Evolutionary conservation across 92 coral and sea anemone species (phyloP).

Genomic region (Parazoanthus darwini): DNA sequence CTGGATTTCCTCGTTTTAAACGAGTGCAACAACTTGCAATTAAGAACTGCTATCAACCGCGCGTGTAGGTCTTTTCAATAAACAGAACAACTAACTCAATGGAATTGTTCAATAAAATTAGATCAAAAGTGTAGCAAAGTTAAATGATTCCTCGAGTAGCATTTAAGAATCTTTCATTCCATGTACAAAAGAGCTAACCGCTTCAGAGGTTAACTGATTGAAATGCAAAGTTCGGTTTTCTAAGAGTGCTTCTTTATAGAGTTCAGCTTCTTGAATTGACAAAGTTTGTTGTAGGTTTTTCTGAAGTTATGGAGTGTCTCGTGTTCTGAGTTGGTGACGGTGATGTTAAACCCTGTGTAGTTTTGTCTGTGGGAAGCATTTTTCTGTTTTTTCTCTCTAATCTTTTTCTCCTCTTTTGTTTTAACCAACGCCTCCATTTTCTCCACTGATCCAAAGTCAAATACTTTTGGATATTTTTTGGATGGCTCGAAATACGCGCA

Average conservation of each 20-base stretch:
- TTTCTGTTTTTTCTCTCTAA: slow-evolving; percentile 31
- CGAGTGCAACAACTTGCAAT: no score
- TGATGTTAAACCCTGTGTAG: not conserved
- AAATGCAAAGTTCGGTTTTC: not conserved
- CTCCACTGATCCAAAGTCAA: slow-evolving; percentile 75
- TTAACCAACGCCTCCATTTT: slow-evolving; percentile 72
- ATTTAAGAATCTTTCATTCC: not conserved
- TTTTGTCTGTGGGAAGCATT: not conserved
- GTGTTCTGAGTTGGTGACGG: not conserved
- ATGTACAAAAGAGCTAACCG: not conserved
- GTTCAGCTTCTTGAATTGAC: slow-evolving; percentile 5
- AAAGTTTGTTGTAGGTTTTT: not conserved
- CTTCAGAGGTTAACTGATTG: not conserved
- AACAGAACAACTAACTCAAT: not conserved
- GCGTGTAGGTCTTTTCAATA: not conserved
- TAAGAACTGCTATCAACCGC: not conserved
- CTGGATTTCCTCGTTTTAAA: not conserved
- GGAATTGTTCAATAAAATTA: no score
- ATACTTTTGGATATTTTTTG: slow-evolving; percentile 39
- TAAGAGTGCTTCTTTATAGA: not conserved
- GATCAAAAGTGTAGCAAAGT: not conserved
- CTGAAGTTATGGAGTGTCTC: not conserved
- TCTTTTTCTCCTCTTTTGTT: slow-evolving; percentile 55
- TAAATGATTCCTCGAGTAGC: not conserved
- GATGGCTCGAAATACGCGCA: slow-evolving; percentile 35